Base-by-base conservation (phyloP, 2,797 vertebrate genomes). In the Bradypodion pumilum region DNA sequence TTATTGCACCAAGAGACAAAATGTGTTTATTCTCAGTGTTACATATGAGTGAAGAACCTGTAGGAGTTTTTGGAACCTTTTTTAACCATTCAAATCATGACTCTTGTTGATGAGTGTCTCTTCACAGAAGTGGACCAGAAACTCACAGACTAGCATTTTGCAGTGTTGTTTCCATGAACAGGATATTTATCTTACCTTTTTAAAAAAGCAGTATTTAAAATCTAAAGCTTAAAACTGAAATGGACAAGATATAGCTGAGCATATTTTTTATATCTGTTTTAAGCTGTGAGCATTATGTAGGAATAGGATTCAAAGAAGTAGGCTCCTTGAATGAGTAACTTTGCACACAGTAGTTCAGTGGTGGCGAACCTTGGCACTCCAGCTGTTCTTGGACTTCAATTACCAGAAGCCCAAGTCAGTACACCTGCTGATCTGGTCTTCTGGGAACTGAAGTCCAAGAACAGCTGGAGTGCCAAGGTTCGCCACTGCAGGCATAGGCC, bases 11-110 rank as follows among this genome's bases (percentile, higher is more conserved):
- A 82, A 78, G 68, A 15, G 76, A 73, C 80, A 87, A 74, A 74
- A 65, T 79, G 21, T 5, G 27, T 69, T 27, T 59, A 35, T 82
- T 77, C 86, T 59, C 32, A 56, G 44, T 80, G 81, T 88, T 37
- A 84, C 84, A 68, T 77, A 84, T 83, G 72, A 74, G 25, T 3
- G 21, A 0, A 44, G 46, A 83, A 69, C 68, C 5, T 82, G 59
- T 78, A 78, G 44, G 79, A 78, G 3, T 59, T 72, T 32, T 80
- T 52, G 37, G 78, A 73, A 6, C 10, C 1, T 77, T 74, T 66
- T 82, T 40, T 29, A 80, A 62, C 79, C 7, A 32, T 29, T n/a
- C 13, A 2, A n/a, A 56, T 56, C 21, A 15, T 21, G 19, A 56
- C 56, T 19, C 5, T 15, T 69, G 16, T 32, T 9, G 59, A 63